Percentiles rank a stretch among this genome's conserved stretches.
Conservation (phyloP, 2,113 vertebrate species). For the Tringa solitaria region DNA sequence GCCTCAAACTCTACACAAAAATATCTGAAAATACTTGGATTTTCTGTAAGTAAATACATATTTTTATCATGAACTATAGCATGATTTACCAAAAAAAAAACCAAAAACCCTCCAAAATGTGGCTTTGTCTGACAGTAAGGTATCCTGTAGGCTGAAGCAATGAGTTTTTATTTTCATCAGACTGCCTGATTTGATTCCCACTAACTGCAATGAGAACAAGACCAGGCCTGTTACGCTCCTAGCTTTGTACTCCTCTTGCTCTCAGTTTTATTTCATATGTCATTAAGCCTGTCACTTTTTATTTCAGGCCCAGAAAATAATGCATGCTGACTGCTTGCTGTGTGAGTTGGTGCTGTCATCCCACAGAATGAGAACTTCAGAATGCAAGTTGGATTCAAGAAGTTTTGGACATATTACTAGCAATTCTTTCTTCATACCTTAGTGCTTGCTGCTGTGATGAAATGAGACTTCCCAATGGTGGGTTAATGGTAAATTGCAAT, state of each 20-base stretch:
- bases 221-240: neutral
- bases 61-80: neutral
- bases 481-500: neutral
- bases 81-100: neutral
- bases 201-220: neutral
- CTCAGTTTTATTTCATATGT: neutral
- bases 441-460: neutral
- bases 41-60: neutral
- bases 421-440: neutral
- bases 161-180: neutral
- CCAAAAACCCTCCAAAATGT: neutral
- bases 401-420: neutral
- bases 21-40: neutral
- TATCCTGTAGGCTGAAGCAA: neutral
- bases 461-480: neutral
- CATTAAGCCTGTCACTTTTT: neutral
- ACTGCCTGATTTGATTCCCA: neutral
- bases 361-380: fast-evolving
- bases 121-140: neutral
- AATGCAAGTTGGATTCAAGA: neutral
- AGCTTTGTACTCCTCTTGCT: fast-evolving
- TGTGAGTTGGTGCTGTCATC: neutral
- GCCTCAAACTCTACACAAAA: neutral
- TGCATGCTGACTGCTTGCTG: neutral
- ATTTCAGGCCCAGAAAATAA: neutral